Conservation (phyloP, 2,113 vertebrate species). For the Leucoraja erinaceus region DNA sequence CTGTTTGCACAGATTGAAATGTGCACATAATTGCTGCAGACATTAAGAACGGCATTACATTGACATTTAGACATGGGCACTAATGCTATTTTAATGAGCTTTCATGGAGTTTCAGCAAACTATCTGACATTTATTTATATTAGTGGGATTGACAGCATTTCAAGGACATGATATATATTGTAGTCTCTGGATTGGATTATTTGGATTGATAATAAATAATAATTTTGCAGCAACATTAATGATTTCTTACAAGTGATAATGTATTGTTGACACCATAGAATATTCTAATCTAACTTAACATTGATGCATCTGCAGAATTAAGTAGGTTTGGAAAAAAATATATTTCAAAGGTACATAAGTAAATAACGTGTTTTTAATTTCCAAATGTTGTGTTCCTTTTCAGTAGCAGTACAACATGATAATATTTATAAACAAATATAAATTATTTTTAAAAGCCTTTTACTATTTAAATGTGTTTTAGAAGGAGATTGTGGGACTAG, state of each 20-base stretch:
- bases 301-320: neutral
- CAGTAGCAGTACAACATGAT: neutral
- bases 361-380: neutral
- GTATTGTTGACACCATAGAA: neutral
- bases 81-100: constrained; percentile 32
- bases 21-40: neutral
- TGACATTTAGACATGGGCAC: neutral
- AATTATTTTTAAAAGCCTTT: neutral
- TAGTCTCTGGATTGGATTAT: neutral
- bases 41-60: neutral
- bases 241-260: neutral
- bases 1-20: neutral
- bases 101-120: neutral
- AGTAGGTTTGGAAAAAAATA: neutral
- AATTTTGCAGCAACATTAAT: neutral
- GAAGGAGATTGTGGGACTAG: neutral
- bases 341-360: neutral
- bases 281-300: neutral
- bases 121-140: neutral
- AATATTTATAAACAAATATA: neutral
- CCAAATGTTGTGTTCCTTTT: neutral
- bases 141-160: neutral
- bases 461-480: neutral
- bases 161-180: neutral
- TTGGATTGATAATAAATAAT: neutral